Percentiles rank a stretch among this genome's conserved stretches.
Evolutionary conservation across 2,113 vertebrate genomes (phyloP).

Genomic region (Fregetta grallaria): DNA sequence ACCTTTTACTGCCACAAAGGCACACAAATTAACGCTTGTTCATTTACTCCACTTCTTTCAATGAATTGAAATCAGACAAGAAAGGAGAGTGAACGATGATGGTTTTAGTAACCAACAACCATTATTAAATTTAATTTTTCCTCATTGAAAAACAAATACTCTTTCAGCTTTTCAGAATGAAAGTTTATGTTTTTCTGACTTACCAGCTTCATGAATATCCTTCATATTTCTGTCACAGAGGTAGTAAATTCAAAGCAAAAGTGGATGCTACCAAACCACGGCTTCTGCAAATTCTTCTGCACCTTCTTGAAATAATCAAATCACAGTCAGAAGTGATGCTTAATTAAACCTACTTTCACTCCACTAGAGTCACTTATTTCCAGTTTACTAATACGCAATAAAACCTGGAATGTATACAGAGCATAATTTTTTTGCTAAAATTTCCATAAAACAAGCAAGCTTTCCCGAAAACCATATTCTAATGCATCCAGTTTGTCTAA

Average conservation of each 20-base stretch:
- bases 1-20: neutral
- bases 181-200: neutral
- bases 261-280: neutral
- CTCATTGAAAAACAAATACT: neutral
- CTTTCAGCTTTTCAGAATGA: neutral
- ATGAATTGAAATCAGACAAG: neutral
- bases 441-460: neutral
- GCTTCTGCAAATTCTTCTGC: neutral
- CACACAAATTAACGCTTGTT: neutral
- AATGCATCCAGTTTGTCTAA: neutral
- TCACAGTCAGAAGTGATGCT: neutral
- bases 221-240: neutral
- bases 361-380: neutral
- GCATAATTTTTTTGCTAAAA: neutral
- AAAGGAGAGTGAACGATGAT: neutral
- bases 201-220: neutral
- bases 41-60: neutral
- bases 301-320: neutral
- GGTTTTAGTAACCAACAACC: neutral
- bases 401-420: neutral
- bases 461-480: neutral
- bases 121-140: neutral
- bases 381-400: neutral
- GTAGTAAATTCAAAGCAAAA: neutral
- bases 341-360: neutral